Evolutionary conservation across 2,113 vertebrate species (phyloP).

Genomic region (Lepisosteus osseus): DNA sequence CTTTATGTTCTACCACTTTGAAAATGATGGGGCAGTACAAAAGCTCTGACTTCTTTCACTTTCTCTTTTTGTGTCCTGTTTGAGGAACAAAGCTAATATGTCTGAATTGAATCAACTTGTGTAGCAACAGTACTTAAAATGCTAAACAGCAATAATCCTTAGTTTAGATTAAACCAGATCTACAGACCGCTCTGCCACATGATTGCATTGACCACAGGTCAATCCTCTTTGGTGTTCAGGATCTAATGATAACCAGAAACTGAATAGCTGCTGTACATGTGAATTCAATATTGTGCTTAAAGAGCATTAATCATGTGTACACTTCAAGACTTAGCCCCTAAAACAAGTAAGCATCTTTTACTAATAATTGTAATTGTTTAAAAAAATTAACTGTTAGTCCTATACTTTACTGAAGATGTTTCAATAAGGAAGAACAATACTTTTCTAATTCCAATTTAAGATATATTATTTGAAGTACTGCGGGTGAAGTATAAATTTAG

Average conservation of each 20-base stretch:
- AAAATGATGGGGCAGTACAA: neutral
- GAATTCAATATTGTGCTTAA: neutral
- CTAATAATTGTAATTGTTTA: too few species aligned
- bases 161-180: neutral
- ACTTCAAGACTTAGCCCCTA: too few species aligned
- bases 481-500: too few species aligned
- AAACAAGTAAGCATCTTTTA: too few species aligned
- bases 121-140: neutral
- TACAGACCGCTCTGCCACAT: neutral
- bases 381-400: too few species aligned
- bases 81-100: neutral
- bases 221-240: neutral
- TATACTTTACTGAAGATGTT: too few species aligned
- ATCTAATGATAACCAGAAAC: neutral
- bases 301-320: too few species aligned
- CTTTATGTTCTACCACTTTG: too few species aligned
- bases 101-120: neutral
- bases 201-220: neutral
- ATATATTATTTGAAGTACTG: too few species aligned
- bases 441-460: too few species aligned
- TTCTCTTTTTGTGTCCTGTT: conserved; percentile 6
- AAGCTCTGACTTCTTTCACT: neutral
- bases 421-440: too few species aligned
- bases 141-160: neutral
- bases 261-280: neutral